Evolutionary conservation across 2,113 vertebrate species (phyloP), one percentile per base, ranked within the genome.

Genomic region (Tiliqua scincoides): DNA sequence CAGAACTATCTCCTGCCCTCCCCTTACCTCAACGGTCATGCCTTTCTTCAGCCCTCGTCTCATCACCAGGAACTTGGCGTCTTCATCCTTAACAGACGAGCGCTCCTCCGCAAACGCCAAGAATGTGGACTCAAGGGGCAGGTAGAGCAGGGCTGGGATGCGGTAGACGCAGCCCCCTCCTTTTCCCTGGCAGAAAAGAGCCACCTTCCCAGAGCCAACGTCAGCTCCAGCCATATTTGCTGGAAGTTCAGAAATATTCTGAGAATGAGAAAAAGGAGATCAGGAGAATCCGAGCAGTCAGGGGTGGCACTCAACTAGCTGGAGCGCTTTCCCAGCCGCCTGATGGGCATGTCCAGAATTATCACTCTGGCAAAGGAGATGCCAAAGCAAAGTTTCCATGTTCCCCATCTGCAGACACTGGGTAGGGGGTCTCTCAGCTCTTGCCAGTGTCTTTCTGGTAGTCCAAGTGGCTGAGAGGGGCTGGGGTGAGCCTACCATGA

Each of bases 91-190:
- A 8, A 93, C 71, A 2, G 95, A 94, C 3, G 91, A 85, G 81
- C 97, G 95, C 74, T 96, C 96, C 88, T 98, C 97, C 30, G 97
- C 97, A 90, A 98, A 97, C 61, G 97, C 97, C 35, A 98, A 95
- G 83, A 96, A 97, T 21, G 94, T 95, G 81, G 90, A 92, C 61
- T 90, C 85, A n/a, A 95, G 95, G 30, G 84, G 92, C 87, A 97
- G 35, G 90, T 97, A 97, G 67, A 97, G 86, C 20, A 98, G 94
- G 12, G 97, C 95, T 37, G 97, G 97, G 27, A 97, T 98, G 76
- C 98, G 97, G 94, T 98, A 99, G 18, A 96, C 98, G 79, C 96
- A 57, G 6, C 97, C 96, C 0, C 5, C 35, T 12, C 80, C 62
- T 3, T 84, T 61, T 57, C 95, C 96, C 88, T 96, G 97, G 71